phyloP scores from a whole-genome alignment of 2,797 vertebrate genomes.

The Parambassis ranga region DNA sequence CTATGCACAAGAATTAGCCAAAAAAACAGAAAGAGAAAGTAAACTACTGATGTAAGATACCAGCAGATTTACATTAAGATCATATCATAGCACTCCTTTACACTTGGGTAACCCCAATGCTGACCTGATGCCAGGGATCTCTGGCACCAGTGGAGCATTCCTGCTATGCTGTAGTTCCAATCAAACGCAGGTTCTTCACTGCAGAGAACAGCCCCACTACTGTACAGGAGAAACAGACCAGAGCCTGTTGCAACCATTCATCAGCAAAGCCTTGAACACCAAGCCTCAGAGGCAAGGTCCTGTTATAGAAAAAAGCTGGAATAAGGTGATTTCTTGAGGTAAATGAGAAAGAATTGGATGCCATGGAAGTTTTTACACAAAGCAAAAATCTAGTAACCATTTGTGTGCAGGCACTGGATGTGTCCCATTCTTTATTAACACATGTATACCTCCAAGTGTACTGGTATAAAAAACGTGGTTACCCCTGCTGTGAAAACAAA shows the following conservation, averaged over 20 bases:
- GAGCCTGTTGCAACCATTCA: conserved; percentile 21
- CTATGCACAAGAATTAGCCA: background rate
- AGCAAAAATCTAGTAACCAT: too few relatives aligned
- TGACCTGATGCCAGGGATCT: conserved; percentile 35
- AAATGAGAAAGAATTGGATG: too few relatives aligned
- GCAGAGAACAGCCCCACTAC: conserved; percentile 43
- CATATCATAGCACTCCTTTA: conserved; percentile 23
- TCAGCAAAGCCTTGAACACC: conserved; percentile 10
- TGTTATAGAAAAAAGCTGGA: background rate
- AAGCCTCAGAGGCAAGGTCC: background rate
- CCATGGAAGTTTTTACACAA: too few relatives aligned
- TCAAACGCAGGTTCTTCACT: conserved; percentile 40
- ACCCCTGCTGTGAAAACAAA: conserved; percentile 1
- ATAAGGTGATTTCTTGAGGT: background rate
- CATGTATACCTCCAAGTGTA: too few relatives aligned
- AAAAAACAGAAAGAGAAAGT: conserved; percentile 9
- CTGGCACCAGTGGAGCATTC: conserved; percentile 42
- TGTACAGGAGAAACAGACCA: conserved; percentile 49
- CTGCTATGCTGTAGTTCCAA: conserved; percentile 47
- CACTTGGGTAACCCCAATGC: conserved; percentile 16
- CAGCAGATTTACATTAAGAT: conserved; percentile 34
- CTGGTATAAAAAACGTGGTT: background rate
- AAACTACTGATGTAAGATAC: conserved; percentile 7
- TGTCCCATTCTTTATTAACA: too few relatives aligned
- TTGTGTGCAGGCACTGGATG: too few relatives aligned